Conservation (phyloP, 2,113 vertebrate genomes). For the Rhynchopsitta pachyrhyncha region DNA sequence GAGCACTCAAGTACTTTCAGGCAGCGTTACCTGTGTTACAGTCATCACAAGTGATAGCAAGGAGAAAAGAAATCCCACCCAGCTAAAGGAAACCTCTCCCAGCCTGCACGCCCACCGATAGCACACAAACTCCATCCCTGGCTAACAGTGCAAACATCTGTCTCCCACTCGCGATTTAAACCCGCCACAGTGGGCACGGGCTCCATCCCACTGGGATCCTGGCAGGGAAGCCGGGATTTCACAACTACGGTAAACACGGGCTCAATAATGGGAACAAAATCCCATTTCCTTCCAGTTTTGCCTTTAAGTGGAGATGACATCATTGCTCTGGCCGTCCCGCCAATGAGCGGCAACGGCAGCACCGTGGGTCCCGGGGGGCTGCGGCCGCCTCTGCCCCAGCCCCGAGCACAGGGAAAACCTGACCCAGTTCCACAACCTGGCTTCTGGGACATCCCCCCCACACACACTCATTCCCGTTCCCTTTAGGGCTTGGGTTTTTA, state of each 20-base stretch:
- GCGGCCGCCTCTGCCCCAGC: conserved; percentile 36
- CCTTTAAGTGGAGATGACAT: conserved; percentile 80
- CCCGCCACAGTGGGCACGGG: neutral
- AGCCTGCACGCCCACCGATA: neutral
- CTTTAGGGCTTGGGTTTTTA: neutral
- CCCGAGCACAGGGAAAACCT: conserved; percentile 39
- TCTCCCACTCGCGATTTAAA: neutral
- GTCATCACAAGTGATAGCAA: neutral
- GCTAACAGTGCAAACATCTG: neutral
- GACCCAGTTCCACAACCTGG: conserved; percentile 46
- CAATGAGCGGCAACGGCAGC: conserved; percentile 61
- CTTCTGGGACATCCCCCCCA: neutral
- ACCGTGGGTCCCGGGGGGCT: conserved; percentile 61
- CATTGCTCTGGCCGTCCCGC: conserved; percentile 66
- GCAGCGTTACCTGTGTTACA: neutral
- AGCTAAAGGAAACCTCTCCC: conserved; percentile 12
- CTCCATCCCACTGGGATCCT: neutral
- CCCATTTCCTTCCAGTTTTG: conserved; percentile 71
- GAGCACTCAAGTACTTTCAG: neutral
- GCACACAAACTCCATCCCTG: neutral
- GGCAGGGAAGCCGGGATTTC: conserved; percentile 38
- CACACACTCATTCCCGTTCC: neutral
- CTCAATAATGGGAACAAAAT: conserved; percentile 68
- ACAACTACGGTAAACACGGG: conserved; percentile 56
- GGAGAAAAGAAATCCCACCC: neutral